phyloP scores from a whole-genome alignment of 2,797 vertebrate species.

The Phyllotis vaccarum region DNA sequence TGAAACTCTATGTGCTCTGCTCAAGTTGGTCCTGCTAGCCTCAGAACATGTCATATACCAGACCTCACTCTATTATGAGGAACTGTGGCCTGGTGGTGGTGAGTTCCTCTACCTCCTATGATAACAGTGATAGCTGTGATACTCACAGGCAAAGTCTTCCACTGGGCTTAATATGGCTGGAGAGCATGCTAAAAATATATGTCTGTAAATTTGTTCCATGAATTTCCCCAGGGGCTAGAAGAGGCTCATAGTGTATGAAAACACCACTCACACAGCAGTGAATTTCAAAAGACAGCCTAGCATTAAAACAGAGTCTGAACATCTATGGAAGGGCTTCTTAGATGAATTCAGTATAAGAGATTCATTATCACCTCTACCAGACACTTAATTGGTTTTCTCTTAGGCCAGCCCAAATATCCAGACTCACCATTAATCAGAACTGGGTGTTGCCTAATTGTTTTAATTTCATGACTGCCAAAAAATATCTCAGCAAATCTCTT shows the following conservation, averaged over 20 bases:
- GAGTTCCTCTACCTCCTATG: accelerated
- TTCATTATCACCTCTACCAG: neutral
- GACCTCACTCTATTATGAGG: no score
- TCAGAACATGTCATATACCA: no score
- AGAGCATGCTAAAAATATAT: no score
- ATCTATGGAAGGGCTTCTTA: neutral
- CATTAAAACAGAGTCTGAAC: neutral
- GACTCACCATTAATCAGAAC: neutral
- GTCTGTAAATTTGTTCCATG: neutral
- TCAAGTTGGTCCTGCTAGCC: accelerated
- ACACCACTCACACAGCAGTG: accelerated
- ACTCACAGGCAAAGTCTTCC: neutral
- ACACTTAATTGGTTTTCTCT: conserved; percentile 30
- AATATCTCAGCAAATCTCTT: conserved; percentile 53
- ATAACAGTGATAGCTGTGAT: neutral
- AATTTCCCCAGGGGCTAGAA: accelerated
- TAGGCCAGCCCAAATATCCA: neutral
- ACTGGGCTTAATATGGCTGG: neutral
- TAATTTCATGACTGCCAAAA: conserved; percentile 13
- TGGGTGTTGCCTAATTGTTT: neutral
- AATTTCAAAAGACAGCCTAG: neutral
- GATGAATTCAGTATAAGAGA: neutral
- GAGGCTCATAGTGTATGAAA: neutral
- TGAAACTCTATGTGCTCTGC: accelerated
- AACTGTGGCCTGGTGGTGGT: accelerated